Percentiles rank a stretch among this genome's conserved stretches.
Evolutionary conservation across 1,140 invertebrate species (phyloP).

Genomic region (Monochamus saltuarius): DNA sequence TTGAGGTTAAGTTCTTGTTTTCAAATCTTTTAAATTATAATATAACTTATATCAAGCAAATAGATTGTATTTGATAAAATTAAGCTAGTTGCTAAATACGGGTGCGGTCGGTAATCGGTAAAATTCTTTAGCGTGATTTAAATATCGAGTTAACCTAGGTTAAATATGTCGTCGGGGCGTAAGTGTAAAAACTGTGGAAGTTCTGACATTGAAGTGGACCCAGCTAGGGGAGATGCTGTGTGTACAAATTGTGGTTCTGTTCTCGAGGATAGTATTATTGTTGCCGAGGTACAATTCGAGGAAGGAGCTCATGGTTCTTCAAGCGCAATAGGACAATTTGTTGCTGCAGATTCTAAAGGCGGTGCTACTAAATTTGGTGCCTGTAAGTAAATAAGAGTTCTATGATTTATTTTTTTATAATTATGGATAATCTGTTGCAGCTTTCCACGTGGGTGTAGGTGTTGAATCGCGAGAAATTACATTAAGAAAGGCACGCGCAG

Average conservation of each 20-base stretch:
- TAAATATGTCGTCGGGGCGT: constrained; percentile 57
- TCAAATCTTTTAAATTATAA: too few relatives aligned
- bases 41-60: too few relatives aligned
- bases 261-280: constrained; percentile 93
- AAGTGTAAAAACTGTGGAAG: constrained; percentile 92
- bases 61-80: too few relatives aligned
- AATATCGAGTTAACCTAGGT: too few relatives aligned
- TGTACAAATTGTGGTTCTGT: constrained; percentile 96
- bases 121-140: too few relatives aligned
- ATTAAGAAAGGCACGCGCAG: constrained; percentile 80
- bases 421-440: constrained; percentile 46
- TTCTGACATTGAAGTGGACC: constrained; percentile 91
- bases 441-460: constrained; percentile 77
- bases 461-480: constrained; percentile 90
- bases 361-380: constrained; percentile 74
- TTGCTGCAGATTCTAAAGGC: constrained; percentile 83
- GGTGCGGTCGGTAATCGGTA: too few relatives aligned
- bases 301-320: constrained; percentile 87
- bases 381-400: constrained; percentile 52
- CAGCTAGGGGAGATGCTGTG: constrained; percentile 89
- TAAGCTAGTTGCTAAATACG: too few relatives aligned
- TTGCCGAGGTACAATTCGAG: constrained; percentile 94
- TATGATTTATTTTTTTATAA: constrained; percentile 1
- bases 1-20: too few relatives aligned
- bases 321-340: constrained; percentile 89